Evolutionary conservation across 2,888 invertebrate genomes (phyloP), one percentile per base, ranked within the genome.

Genomic region (Coleophora deauratella): DNA sequence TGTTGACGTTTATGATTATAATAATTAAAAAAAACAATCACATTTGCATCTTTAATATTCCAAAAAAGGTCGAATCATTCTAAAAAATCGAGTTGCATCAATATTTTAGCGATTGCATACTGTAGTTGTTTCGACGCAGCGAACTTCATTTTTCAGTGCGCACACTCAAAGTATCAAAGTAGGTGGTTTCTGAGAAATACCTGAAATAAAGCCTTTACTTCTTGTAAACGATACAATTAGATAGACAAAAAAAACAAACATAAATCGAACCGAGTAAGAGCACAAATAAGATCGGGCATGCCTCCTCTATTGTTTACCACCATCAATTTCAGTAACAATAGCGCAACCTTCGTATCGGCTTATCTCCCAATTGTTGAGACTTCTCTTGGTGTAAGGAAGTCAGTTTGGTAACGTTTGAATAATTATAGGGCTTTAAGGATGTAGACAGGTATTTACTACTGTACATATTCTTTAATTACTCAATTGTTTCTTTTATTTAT

Each of bases 321-420:
- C 41, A 47, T 49, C 49, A 48, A 52, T 54, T 52, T 46, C 40
- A 41, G 50, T 52, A 55, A 63, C 63, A 63, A 63, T 63, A 41
- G 55, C 12, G 2, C 21, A 21, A 27, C 28, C 10, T n/a, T n/a
- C n/a, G n/a, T n/a, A n/a, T n/a, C 47, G 36, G 39, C 49, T 54
- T 54, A 53, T 55, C 55, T 46, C 43, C 31, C 44, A 35, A 51
- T 56, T 51, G 50, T 56, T 47, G 45, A 34, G 41, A 46, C 50
- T 49, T 49, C 42, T 45, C 47, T 55, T 52, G 60, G 62, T 57
- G 57, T 51, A 47, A 54, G 62, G 63, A 60, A 56, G 57, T 52
- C 40, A 39, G 9, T 34, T 39, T 27, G 9, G 33, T 33, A 27
- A 35, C 41, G 40, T 53, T 49, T 46, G 44, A 51, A 51, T 51